Evolutionary conservation across 2,888 invertebrate genomes (phyloP), one percentile per base, ranked within the genome.

Genomic region (Drosophila barbarae): DNA sequence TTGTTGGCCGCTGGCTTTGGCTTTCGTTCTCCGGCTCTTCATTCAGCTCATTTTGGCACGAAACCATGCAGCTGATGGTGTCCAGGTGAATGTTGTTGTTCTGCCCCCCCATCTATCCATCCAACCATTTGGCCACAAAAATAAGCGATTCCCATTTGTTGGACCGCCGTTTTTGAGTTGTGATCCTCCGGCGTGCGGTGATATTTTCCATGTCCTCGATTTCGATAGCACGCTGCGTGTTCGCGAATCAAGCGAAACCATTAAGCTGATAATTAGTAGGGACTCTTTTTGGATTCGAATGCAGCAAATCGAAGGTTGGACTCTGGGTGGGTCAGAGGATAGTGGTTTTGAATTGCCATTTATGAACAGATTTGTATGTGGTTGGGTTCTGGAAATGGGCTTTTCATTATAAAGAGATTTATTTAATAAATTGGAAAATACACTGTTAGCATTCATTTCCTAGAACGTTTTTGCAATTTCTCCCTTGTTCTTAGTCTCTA

Each of bases 61-160:
- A 51, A 39, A 35, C 18, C 46, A 36, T 44, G 51, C 41, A 60
- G 39, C 15, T 21, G 39, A n/a, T 18, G 38, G 15, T 15, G 9
- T 15, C 23, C 39, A 39, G 58, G 53, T 52, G 35, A n/a, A 55
- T 35, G 44, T 5, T 38, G 38, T 21, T 26, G 26, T 26, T 23
- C 23, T 21, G 21, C 39, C 13, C 39, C 13, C 6, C 35, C 35
- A 35, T 38, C 15, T 12, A 18, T 39, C 38, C 18, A 34, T 34
- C 52, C 26, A 38, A 34, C 32, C 63, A 41, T 26, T 59, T 57
- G 73, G 44, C 54, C 52, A 30, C 71, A 67, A 65, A 69, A 65
- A 63, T 71, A 77, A 72, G 63, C 67, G 63, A 65, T 61, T 73
- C 69, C 69, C 64, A 78, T 77, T 78, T 73, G 80, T 72, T 66